A percentile compares a stretch with the other conserved stretches of the same genome.
Conservation (phyloP, 2,888 invertebrate genomes). For the Chrysolina haemoptera region DNA sequence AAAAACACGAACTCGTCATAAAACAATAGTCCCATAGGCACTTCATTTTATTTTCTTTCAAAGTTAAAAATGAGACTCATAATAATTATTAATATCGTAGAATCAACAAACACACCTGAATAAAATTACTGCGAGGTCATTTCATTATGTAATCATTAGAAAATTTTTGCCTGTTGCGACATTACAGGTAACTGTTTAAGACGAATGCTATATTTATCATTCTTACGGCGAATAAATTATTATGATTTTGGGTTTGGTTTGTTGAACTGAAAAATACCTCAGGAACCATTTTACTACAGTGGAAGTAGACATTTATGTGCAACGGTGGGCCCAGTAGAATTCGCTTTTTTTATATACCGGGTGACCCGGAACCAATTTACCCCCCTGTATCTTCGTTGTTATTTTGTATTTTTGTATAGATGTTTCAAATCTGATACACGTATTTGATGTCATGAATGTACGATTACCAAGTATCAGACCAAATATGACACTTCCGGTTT, state of each 20-base stretch:
- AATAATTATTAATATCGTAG: not conserved
- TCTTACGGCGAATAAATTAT: not conserved
- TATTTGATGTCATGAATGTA: no score
- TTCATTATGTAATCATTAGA: slow-evolving; percentile 5
- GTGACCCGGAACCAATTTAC: no score
- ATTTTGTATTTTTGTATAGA: no score
- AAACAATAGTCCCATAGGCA: no score
- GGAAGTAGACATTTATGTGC: not conserved
- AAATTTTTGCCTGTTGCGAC: not conserved
- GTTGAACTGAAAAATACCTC: not conserved
- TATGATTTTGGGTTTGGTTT: not conserved
- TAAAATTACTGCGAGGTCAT: not conserved
- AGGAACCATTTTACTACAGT: not conserved
- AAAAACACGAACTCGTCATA: no score
- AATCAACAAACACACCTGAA: not conserved
- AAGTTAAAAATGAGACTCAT: not conserved
- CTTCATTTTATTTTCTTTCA: not conserved
- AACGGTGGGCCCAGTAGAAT: no score
- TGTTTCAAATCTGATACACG: no score
- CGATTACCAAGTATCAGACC: no score
- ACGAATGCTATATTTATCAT: not conserved
- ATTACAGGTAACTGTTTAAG: slow-evolving; percentile 8
- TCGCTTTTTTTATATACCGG: no score
- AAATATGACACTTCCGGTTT: no score
- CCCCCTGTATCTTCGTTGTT: no score